phyloP scores from a whole-genome alignment of 2,888 invertebrate species.

The Oegoconia quadripuncta region DNA sequence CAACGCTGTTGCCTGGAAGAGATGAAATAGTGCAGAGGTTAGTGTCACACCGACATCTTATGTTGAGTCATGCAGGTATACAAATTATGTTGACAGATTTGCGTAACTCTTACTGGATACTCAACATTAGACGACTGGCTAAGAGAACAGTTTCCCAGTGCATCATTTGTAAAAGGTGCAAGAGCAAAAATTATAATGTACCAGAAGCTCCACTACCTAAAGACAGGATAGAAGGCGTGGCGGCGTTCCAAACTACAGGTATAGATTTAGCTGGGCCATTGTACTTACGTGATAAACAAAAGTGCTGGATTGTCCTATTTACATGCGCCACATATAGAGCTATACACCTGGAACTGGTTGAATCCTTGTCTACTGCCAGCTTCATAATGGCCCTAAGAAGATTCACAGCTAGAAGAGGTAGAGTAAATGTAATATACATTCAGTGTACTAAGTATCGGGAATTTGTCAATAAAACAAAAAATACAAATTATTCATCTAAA shows the following conservation, averaged over 20 bases:
- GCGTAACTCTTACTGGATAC: too few relatives aligned
- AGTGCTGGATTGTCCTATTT: constrained; percentile 13
- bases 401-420: constrained; percentile 12
- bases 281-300: too few relatives aligned
- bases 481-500: too few relatives aligned
- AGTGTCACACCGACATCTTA: too few relatives aligned
- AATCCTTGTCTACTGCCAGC: constrained; percentile 8
- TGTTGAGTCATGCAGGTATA: too few relatives aligned
- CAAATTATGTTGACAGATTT: too few relatives aligned
- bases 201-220: constrained; percentile 6
- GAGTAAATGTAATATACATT: constrained; percentile 4
- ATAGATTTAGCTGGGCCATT: constrained; percentile 10
- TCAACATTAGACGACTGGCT: background rate
- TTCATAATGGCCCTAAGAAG: constrained; percentile 11
- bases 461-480: too few relatives aligned
- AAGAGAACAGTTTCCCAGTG: background rate
- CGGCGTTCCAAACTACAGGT: constrained; percentile 9
- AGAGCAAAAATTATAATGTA: background rate
- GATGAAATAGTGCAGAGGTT: too few relatives aligned
- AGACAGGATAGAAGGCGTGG: constrained; percentile 2
- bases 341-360: constrained; percentile 9
- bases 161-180: background rate
- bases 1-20: too few relatives aligned
- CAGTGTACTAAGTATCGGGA: too few relatives aligned
- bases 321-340: constrained; percentile 12